Evolutionary conservation across 23 tunicate genomes (phyloP).

Genomic region (Ascidia mentula): DNA sequence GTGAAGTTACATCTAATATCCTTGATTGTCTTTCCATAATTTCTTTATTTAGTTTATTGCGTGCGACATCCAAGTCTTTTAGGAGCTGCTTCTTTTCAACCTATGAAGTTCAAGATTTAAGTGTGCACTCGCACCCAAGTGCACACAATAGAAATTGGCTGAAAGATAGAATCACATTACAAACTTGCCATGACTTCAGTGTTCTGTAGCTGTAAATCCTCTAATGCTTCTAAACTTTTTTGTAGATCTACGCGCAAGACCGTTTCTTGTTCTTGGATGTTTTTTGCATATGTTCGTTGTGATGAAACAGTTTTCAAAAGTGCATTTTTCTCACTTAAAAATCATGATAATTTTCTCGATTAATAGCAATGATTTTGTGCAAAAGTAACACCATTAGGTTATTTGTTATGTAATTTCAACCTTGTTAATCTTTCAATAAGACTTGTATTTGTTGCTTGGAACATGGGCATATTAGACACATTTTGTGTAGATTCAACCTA

Average conservation of each 20-base stretch:
- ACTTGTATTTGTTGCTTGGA: constrained; percentile 13
- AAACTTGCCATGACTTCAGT: constrained; percentile 38
- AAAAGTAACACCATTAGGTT: background rate
- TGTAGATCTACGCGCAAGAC: constrained; percentile 60
- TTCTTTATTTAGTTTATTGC: constrained; percentile 50
- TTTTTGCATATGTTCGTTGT: constrained; percentile 24
- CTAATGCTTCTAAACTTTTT: constrained; percentile 56
- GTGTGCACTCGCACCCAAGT: too few species aligned
- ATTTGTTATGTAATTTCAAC: background rate
- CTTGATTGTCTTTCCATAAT: constrained; percentile 45
- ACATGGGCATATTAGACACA: too few species aligned
- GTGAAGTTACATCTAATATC: constrained; percentile 39
- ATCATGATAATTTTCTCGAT: background rate
- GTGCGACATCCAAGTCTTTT: constrained; percentile 25
- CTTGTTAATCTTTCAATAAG: constrained; percentile 60
- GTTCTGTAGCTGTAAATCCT: constrained; percentile 76
- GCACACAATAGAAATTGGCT: too few species aligned
- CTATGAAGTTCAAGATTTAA: background rate
- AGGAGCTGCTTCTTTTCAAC: constrained; percentile 54
- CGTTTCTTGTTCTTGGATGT: constrained; percentile 43
- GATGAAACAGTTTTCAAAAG: constrained; percentile 50
- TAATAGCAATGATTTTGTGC: background rate
- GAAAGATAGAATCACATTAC: too few species aligned
- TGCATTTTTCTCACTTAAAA: constrained; percentile 63
- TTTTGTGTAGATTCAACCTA: too few species aligned